Evolutionary conservation across 2,888 invertebrate genomes (phyloP).

Genomic region (Willowsia nigromaculata): DNA sequence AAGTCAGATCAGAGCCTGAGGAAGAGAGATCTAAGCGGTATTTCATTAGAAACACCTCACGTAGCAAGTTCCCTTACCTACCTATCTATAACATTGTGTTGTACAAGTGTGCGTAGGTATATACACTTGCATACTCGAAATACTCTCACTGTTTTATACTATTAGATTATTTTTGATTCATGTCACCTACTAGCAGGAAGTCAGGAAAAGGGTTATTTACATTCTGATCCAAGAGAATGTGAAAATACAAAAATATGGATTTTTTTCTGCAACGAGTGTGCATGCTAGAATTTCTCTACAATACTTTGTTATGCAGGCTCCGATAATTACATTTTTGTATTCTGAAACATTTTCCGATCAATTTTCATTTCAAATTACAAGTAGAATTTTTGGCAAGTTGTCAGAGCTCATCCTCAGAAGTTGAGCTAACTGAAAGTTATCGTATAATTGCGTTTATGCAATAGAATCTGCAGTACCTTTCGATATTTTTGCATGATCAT

Average conservation of each 20-base stretch:
- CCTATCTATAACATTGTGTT: not conserved
- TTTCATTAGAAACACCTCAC: slow-evolving; percentile 48
- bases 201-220: slow-evolving; percentile 59
- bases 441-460: too few relatives aligned
- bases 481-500: too few relatives aligned
- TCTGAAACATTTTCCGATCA: too few relatives aligned
- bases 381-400: too few relatives aligned
- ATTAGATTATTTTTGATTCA: slow-evolving; percentile 72
- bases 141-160: not conserved
- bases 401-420: too few relatives aligned
- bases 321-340: too few relatives aligned
- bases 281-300: too few relatives aligned
- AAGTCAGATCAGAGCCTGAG: not conserved
- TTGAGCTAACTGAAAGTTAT: too few relatives aligned
- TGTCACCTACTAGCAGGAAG: slow-evolving; percentile 62
- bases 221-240: not conserved
- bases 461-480: too few relatives aligned
- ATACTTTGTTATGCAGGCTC: too few relatives aligned
- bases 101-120: not conserved
- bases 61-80: slow-evolving; percentile 13
- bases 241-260: not conserved
- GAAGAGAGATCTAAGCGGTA: not conserved
- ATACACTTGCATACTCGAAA: not conserved
- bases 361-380: too few relatives aligned
- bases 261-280: too few relatives aligned